Base-by-base conservation (phyloP, 2,888 invertebrate species). In the Plagodis pulveraria region DNA sequence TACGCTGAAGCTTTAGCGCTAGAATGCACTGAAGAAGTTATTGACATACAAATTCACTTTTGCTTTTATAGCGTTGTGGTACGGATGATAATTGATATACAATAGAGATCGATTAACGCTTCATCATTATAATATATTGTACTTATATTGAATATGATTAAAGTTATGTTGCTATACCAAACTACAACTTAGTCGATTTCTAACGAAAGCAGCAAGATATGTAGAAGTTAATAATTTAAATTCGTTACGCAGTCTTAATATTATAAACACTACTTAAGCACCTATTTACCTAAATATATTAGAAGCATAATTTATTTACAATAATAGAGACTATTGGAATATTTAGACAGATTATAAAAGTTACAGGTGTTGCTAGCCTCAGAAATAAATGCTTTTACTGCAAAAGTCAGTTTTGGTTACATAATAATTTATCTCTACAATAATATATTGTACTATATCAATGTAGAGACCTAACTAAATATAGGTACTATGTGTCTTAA, bases 191-290 rank as follows among this genome's bases (percentile, higher is more conserved):
- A 22, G 38, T 50, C 45, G 34, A 40, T 40, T 46, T 45, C 22
- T 58, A 57, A 56, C 44, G 42, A 42, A 71, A 36, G 22, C 56
- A 38, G 59, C 61, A 58, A 62, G 64, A 69, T 65, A 64, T 65
- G 68, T 77, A 73, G 53, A 54, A 56, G 45, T 46, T 69, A 73
- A 77, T 78, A 77, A 84, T 89, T 86, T 91, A 91, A 91, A 91
- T 91, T 91, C 91, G 91, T 87, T 77, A 83, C 65, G 82, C 90
- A 91, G 91, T 91, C 91, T 91, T 87, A 85, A 76, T 80, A 83
- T 78, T 70, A 83, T 71, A 79, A 76, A 22, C 22, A 22, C 80
- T 67, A 69, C 61, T 52, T 85, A 88, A 88, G 88, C 87, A 89
- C 88, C 89, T 88, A 89, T 83, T 54, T 68, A 77, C 74, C 76